phyloP scores from a whole-genome alignment of 2,113 vertebrate genomes.

The Podilymbus podiceps region DNA sequence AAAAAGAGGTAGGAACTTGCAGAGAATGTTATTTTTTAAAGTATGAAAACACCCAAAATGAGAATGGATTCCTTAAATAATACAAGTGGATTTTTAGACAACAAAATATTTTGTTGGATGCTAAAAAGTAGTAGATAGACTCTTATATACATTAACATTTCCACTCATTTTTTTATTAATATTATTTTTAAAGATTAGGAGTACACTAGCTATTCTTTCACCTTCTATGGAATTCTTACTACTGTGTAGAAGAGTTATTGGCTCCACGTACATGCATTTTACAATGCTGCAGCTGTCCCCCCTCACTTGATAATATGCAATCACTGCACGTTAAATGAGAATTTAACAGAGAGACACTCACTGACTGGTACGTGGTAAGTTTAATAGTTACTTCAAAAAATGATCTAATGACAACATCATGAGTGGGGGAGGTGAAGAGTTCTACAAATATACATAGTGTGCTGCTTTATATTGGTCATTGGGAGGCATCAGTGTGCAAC shows the following conservation, averaged over 20 bases:
- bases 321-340: neutral
- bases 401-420: neutral
- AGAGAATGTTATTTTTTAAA: neutral
- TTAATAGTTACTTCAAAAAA: neutral
- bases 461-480: slow-evolving; percentile 56
- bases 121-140: neutral
- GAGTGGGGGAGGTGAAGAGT: neutral
- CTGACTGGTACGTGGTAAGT: neutral
- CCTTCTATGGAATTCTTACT: neutral
- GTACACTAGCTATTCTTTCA: neutral
- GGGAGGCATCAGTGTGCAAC: slow-evolving; percentile 66
- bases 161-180: neutral
- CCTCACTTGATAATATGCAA: neutral
- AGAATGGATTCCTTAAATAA: neutral
- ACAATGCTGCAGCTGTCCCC: neutral
- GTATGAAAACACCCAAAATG: neutral
- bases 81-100: neutral
- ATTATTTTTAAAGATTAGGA: neutral
- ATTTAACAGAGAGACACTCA: neutral
- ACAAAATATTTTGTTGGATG: neutral
- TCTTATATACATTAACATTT: neutral
- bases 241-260: neutral
- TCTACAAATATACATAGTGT: slow-evolving; percentile 1
- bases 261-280: neutral
- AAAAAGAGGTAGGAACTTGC: neutral